These are phyloP conservation scores for Ectemnius continuus DNA, from an alignment of 2,888 invertebrate species.

Conservation along the genomic window DNA sequence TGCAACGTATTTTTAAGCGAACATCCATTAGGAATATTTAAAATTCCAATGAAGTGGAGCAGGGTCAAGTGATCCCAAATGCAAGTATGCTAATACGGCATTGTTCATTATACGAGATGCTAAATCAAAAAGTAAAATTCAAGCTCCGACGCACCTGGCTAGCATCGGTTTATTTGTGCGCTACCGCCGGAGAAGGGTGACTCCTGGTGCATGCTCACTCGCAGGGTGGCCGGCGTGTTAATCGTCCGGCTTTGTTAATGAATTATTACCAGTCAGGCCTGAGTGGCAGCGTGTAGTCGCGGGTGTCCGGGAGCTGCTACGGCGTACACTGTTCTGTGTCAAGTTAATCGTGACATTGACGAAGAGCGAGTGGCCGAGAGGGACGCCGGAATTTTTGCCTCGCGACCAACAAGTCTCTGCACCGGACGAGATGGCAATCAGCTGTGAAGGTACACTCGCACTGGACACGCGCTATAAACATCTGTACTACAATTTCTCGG, in stretches of 20 bases:
- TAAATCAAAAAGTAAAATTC: neutral
- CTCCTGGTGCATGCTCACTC: constrained; percentile 9
- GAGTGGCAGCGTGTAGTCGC: too few relatives aligned
- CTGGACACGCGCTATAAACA: constrained; percentile 32
- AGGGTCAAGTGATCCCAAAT: too few relatives aligned
- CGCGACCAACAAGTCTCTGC: constrained; percentile 17
- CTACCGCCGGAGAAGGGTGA: constrained; percentile 1
- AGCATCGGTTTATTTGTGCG: neutral
- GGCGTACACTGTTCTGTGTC: constrained; percentile 22
- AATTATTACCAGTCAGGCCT: constrained; percentile 40
- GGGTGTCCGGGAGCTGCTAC: too few relatives aligned
- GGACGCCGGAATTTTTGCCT: constrained; percentile 51
- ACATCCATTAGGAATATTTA: too few relatives aligned
- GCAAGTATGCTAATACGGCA: too few relatives aligned
- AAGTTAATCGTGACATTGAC: constrained; percentile 59
- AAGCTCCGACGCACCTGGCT: neutral
- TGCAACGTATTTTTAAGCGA: too few relatives aligned
- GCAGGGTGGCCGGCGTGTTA: constrained; percentile 36
- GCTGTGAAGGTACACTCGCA: constrained; percentile 27
- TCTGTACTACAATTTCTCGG: constrained; percentile 7
- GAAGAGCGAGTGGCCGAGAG: constrained; percentile 58
- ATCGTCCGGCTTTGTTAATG: constrained; percentile 51
- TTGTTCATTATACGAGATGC: too few relatives aligned
- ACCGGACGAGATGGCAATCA: constrained; percentile 47
- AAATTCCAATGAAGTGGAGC: too few relatives aligned